Base-by-base conservation (phyloP, 2,888 invertebrate genomes). In the Digitonthophagus gazella region DNA sequence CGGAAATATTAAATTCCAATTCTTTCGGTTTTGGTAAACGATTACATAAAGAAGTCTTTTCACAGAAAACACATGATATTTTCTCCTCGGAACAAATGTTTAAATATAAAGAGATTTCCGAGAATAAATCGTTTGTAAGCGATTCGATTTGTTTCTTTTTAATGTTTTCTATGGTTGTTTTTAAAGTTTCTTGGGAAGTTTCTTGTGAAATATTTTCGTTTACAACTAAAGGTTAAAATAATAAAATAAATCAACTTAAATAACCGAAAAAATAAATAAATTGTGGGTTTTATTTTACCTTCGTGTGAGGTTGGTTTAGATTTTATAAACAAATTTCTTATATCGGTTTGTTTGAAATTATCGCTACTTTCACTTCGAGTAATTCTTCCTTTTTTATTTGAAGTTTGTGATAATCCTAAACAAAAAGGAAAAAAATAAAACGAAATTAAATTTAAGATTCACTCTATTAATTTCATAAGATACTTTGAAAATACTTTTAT, bases 321-420 rank as follows among this genome's bases (percentile, higher is more conserved):
- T 76, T 80, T 85, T 70, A 84, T 82, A 11, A 88, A 88, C 71
- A 88, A 81, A 64, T 85, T 84, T 77, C 88, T 81, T 22, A 89
- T 87, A 69, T 89, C 88, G 0, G 85, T 84, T 76, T 86, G 82
- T 74, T 80, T 81, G 78, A 80, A 81, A 83, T 79, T 84, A 83
- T 2, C 83, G 4, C 69, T 16, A 63, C 63, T 73, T 73, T 78
- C 58, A 69, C 74, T 57, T 74, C 73, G 15, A 66, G 63, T 67
- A 58, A 67, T 57, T 28, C 68, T 72, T 54, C 67, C 71, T 74
- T 75, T 67, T 67, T 70, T 66, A 15, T 66, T 63, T 68, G 8
- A 55, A 61, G 56, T 16, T 19, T 64, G 57, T n/a, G 64, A 20
- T 15, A 14, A 2, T 15, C 3, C 44, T 20, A 28, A 16, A 16